Evolutionary conservation across 2,888 invertebrate genomes (phyloP).

Genomic region (Drosophila siamana): DNA sequence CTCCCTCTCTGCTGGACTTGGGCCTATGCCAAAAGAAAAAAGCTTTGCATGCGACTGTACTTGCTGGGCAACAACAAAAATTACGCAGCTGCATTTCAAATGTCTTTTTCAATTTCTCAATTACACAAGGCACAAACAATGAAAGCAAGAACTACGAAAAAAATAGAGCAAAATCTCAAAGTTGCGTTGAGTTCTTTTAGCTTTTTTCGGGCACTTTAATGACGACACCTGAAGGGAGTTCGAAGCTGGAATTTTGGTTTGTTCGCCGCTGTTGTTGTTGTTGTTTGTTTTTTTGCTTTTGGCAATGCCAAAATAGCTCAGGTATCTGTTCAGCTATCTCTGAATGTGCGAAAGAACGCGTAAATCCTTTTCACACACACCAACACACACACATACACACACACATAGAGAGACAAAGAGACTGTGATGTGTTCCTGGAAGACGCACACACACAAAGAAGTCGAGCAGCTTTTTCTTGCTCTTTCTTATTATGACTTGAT

Average conservation of each 20-base stretch:
- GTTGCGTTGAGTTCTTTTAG: conserved; percentile 33
- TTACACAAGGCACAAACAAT: conserved; percentile 64
- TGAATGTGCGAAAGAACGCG: conserved; percentile 67
- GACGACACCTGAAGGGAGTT: conserved; percentile 56
- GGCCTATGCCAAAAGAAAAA: conserved; percentile 4
- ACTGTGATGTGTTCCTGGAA: conserved; percentile 45
- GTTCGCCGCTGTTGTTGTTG: neutral
- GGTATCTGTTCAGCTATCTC: conserved; percentile 73
- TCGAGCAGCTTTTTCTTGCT: conserved; percentile 40
- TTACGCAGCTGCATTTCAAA: conserved; percentile 76
- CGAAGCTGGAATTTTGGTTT: conserved; percentile 22
- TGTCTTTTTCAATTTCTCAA: conserved; percentile 65
- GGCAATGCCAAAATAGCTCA: conserved; percentile 70
- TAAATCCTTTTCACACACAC: conserved; percentile 74
- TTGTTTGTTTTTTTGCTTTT: conserved; percentile 6
- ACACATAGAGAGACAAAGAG: neutral
- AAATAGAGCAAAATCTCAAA: conserved; percentile 66
- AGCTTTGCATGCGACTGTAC: conserved; percentile 55
- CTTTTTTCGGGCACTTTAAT: conserved; percentile 33
- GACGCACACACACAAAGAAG: conserved; percentile 53
- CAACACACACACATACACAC: conserved; percentile 16
- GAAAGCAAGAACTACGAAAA: conserved; percentile 21
- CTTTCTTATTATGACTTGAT: conserved; percentile 14
- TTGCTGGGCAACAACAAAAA: conserved; percentile 32
- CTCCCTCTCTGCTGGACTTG: neutral